Percentiles rank a stretch among this genome's conserved stretches.
These are phyloP conservation scores for Pygoscelis adeliae DNA, from an alignment of 2,113 vertebrate species.

Conservation along the genomic window DNA sequence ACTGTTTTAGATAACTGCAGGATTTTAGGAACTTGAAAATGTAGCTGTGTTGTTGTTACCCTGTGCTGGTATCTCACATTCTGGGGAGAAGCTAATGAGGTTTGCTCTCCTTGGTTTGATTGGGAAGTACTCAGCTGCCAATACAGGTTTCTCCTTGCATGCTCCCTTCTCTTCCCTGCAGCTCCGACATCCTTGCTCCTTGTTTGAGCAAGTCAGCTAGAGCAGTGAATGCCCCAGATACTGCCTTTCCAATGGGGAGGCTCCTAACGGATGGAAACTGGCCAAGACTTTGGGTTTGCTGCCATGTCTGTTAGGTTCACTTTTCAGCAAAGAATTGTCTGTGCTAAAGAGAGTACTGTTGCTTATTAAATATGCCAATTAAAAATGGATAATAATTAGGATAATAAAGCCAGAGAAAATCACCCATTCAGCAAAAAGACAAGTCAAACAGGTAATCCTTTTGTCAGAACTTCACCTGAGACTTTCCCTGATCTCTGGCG, in stretches of 20 bases:
- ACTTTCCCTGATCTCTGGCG: background rate
- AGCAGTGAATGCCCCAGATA: background rate
- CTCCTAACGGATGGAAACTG: background rate
- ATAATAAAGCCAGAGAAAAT: background rate
- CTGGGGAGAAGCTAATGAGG: background rate
- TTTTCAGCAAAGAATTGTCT: background rate
- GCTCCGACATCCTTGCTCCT: background rate
- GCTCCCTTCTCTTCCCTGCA: background rate
- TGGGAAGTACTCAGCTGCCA: background rate
- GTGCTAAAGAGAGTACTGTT: background rate
- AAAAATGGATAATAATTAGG: background rate
- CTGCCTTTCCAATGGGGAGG: background rate
- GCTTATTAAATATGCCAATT: background rate
- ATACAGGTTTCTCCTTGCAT: background rate
- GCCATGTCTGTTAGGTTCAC: background rate
- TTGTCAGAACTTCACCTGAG: background rate
- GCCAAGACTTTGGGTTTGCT: background rate
- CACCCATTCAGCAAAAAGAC: background rate
- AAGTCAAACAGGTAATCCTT: background rate
- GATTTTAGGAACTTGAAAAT: background rate
- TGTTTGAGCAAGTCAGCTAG: background rate
- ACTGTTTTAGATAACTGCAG: background rate
- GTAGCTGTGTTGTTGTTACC: background rate
- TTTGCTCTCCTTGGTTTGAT: background rate
- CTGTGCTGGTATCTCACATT: background rate